A percentile compares a stretch with the other conserved stretches of the same genome.
These are phyloP conservation scores for Brachyrhaphis roseni DNA, from an alignment of 2,797 vertebrate genomes.

Conservation along the genomic window DNA sequence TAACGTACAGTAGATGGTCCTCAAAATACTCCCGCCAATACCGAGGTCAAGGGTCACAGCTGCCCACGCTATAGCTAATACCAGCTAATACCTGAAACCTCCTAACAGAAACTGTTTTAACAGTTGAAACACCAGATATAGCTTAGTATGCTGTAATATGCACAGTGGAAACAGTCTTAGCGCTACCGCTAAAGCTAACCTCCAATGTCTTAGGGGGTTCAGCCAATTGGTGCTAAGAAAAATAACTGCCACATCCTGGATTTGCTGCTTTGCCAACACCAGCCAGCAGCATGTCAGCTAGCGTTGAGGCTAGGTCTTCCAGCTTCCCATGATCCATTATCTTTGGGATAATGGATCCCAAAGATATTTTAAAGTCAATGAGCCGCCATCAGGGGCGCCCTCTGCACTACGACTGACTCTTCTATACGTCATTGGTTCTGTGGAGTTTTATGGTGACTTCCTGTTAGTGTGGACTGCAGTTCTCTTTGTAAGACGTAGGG, in stretches of 20 bases:
- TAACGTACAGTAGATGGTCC: neutral
- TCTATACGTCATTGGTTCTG: neutral
- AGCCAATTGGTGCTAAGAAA: neutral
- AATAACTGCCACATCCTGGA: neutral
- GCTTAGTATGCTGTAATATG: neutral
- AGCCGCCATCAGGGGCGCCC: too few species aligned
- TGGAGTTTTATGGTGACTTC: neutral
- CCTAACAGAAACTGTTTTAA: neutral
- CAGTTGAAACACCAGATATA: neutral
- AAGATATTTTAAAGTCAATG: neutral
- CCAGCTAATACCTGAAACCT: neutral
- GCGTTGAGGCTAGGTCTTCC: neutral
- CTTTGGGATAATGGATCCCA: neutral
- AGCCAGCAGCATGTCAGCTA: neutral
- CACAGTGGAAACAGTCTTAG: neutral
- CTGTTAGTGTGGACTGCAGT: neutral
- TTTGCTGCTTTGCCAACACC: neutral
- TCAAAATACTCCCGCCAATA: neutral
- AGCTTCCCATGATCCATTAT: neutral
- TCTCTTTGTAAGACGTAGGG: neutral
- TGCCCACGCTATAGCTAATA: neutral
- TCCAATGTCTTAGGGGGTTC: neutral
- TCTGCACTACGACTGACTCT: neutral
- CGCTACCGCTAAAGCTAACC: neutral
- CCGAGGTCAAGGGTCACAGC: too few species aligned